Percentiles rank a stretch among this genome's conserved stretches.
phyloP scores from a whole-genome alignment of 2,888 invertebrate genomes.

The Xestia rhomboidea region DNA sequence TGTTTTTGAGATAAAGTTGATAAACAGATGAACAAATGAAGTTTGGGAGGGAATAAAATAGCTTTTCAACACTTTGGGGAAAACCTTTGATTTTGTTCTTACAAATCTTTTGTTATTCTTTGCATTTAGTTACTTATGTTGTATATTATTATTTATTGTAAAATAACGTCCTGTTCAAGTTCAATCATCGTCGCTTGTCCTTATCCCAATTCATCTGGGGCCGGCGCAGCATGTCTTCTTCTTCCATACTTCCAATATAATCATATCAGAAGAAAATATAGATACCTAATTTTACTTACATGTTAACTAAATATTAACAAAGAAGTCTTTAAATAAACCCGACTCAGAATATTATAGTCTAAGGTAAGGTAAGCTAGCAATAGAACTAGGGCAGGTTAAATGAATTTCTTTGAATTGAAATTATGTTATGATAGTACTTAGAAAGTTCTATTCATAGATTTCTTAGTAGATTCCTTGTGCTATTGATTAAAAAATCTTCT shows the following conservation, averaged over 20 bases:
- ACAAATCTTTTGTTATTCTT: background rate
- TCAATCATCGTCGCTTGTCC: too few relatives aligned
- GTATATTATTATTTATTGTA: background rate
- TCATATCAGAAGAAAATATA: background rate
- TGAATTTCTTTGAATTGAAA: background rate
- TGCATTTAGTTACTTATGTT: background rate
- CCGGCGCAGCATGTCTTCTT: too few relatives aligned
- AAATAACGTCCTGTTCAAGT: background rate
- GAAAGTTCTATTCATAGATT: background rate
- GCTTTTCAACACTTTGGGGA: background rate
- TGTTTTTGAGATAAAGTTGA: background rate
- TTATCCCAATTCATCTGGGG: too few relatives aligned
- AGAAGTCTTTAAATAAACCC: background rate
- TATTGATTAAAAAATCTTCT: background rate
- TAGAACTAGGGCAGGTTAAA: background rate
- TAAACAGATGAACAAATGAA: background rate
- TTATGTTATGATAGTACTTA: slow-evolving; percentile 9
- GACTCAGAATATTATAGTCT: background rate
- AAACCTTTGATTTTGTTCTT: background rate
- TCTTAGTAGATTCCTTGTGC: background rate
- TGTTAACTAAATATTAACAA: background rate
- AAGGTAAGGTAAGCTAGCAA: background rate
- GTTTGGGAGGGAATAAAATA: background rate
- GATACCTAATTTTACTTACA: background rate
- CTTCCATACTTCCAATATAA: too few relatives aligned